Evolutionary conservation across 2,797 vertebrate species (phyloP), one percentile per base, ranked within the genome.

Genomic region (Arrhamphus sclerolepis): DNA sequence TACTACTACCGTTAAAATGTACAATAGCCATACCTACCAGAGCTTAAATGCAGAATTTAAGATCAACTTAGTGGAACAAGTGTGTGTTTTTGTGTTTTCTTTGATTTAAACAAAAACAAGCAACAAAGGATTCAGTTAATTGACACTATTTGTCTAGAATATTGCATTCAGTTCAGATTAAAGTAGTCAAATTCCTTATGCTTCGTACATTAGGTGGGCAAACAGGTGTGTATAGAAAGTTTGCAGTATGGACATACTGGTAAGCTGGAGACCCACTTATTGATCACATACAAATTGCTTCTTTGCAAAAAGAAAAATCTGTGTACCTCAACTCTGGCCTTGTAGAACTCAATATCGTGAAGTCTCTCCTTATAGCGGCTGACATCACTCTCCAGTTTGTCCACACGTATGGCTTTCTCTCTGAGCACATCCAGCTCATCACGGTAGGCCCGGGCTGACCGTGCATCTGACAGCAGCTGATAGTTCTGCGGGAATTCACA

Each of bases 291-390:
- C 7, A 44, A n/a, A 7, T n/a, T 58, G 6, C 3, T 3, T 28
- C n/a, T 17, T 29, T 1, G 18, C 21, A 47, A 34, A 20, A 43
- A 46, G 28, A 8, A 5, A n/a, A n/a, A n/a, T n/a, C n/a, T 34
- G 16, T 29, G n/a, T 90, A 98, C 97, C 96, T 99, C 97, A 17
- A 98, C 91, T 89, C 97, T 94, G 89, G 96, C 96, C 82, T 95
- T 98, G 89, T 98, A 99, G 87, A 99, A 99, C 86, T 98, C 97
- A 1, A 98, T 97, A 86, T 98, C 96, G 3, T 97, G 97, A n/a
- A 99, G 93, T 29, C 92, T 93, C 81, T 99, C 97, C 81, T 96
- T 98, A 73, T 95, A 98, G 42, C 97, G 93, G 47, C 84, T 84
- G 89, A 98, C 90, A 88, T 98, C 97, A 18, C 97, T 98, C 93